phyloP scores from a whole-genome alignment of 2,797 vertebrate genomes.

The Protonibea diacanthus region DNA sequence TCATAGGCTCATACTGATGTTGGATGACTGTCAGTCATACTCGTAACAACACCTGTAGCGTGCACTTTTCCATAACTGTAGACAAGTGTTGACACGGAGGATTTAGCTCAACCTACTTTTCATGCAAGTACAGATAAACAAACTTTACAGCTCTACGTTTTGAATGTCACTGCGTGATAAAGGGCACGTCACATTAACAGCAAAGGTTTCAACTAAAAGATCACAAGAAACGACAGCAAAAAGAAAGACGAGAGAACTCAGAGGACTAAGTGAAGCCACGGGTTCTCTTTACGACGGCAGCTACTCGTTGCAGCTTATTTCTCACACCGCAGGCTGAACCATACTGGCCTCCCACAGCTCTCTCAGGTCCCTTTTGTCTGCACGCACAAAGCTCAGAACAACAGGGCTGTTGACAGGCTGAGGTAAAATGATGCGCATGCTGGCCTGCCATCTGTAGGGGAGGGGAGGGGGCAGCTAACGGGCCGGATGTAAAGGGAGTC shows the following conservation, averaged over 20 bases:
- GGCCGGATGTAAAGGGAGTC: constrained; percentile 59
- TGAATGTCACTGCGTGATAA: constrained; percentile 38
- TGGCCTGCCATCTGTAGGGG: constrained; percentile 60
- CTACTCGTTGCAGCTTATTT: constrained; percentile 51
- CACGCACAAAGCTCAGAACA: constrained; percentile 76
- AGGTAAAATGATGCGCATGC: constrained; percentile 78
- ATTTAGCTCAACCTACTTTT: constrained; percentile 27
- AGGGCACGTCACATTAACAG: constrained; percentile 32
- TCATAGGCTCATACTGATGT: constrained; percentile 39
- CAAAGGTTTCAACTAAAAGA: constrained; percentile 40
- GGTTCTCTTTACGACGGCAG: constrained; percentile 29
- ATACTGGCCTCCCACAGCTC: constrained; percentile 45
- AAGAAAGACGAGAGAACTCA: constrained; percentile 19
- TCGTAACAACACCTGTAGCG: constrained; percentile 12
- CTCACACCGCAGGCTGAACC: constrained; percentile 16
- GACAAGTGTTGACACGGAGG: constrained; percentile 15
- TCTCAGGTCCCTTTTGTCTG: constrained; percentile 70
- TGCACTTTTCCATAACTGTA: constrained; percentile 5
- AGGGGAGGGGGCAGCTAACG: constrained; percentile 34
- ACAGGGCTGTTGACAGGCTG: constrained; percentile 71
- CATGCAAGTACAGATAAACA: constrained; percentile 27
- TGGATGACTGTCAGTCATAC: constrained; percentile 12
- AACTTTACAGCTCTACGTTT: constrained; percentile 42
- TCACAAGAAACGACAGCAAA: constrained; percentile 20
- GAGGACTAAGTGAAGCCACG: constrained; percentile 24